phyloP scores from a whole-genome alignment of 1,140 invertebrate species.

The Drosophila seguyi region DNA sequence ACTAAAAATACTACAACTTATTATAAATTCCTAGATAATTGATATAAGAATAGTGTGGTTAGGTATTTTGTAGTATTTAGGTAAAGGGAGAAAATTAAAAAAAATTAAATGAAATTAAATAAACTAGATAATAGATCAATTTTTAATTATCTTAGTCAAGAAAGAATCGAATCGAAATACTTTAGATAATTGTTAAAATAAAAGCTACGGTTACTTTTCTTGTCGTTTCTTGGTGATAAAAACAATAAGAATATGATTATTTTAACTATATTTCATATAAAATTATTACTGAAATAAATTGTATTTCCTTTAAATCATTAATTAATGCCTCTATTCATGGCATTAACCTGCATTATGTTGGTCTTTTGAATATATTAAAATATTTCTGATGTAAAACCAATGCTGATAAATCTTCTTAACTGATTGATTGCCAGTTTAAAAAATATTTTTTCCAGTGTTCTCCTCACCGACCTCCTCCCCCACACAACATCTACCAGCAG shows the following conservation, averaged over 20 bases:
- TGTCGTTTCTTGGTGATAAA: neutral
- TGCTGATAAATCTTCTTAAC: fast-evolving
- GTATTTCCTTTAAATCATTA: no score
- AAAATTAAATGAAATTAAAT: no score
- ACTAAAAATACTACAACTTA: neutral
- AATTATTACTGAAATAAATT: neutral
- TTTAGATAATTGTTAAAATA: neutral
- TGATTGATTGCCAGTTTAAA: neutral
- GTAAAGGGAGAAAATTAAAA: no score
- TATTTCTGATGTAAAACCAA: no score
- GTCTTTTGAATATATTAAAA: neutral
- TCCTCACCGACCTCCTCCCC: constrained; percentile 1
- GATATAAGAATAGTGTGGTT: neutral
- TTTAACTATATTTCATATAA: neutral
- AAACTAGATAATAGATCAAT: no score
- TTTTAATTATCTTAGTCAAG: no score
- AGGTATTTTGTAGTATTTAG: neutral
- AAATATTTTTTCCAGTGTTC: neutral
- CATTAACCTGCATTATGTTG: neutral
- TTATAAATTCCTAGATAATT: neutral
- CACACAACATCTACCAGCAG: neutral
- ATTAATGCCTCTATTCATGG: no score
- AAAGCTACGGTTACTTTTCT: neutral
- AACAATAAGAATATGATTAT: neutral
- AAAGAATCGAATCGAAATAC: no score